Evolutionary conservation across 2,113 vertebrate genomes (phyloP), one percentile per base, ranked within the genome.

Genomic region (Pyxicephalus adspersus): DNA sequence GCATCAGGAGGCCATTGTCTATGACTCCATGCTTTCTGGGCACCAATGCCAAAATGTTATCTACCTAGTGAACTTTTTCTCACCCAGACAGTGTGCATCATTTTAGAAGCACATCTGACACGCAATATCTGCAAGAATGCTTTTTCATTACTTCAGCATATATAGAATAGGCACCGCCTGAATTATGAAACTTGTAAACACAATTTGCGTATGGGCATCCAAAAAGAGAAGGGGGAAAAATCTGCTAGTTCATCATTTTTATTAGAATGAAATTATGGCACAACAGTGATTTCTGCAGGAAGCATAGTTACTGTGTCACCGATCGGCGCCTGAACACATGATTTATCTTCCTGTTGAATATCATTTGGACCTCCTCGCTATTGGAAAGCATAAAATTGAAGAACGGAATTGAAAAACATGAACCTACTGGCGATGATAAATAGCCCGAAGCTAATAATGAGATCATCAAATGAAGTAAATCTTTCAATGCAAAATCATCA

Each of bases 351-450:
- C 45, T 54, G 68, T 74, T 73, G 79, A 54, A 73, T 81, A 81
- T 81, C 64, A 81, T 73, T 73, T 81, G 79, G 79, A 81, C 79
- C 79, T 60, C 79, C 79, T 81, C 25, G 79, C 79, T 81, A 81
- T 73, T 81, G 79, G 57, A 81, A 80, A 81, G 57, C 79, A 81
- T 81, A 73, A 81, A 81, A 72, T 73, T 81, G 79, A 81, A 81
- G 73, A 81, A 72, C 70, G 74, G 73, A 73, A 81, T 81, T 81
- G 64, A 81, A 74, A 73, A 81, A 81, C 68, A 81, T 73, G 60
- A 81, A 74, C 50, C 38, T 74, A 50, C 60, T 34, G 38, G 60
- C 60, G 23, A 57, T 81, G 79, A 81, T 65, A 81, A 81, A 81
- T 64, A 81, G 79, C 61, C 79, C 64, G 28, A 11, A 81, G 68